These are phyloP conservation scores for Onthophagus sagittarius DNA, from an alignment of 2,888 invertebrate genomes.

Conservation along the genomic window DNA sequence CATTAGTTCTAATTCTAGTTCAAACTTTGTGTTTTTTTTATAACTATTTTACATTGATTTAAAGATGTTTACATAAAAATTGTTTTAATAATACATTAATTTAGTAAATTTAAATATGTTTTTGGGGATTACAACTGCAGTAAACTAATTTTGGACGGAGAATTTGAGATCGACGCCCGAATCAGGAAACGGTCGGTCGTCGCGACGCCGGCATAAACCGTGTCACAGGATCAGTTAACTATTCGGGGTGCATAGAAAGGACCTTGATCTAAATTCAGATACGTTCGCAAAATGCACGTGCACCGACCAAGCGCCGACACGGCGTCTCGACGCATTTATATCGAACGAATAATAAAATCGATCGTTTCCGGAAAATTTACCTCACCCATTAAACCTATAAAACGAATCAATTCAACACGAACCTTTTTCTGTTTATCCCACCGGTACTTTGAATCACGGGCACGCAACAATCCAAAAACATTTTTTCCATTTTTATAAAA, in stretches of 20 bases:
- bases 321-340: no score
- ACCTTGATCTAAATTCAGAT: background rate
- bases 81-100: no score
- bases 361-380: background rate
- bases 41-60: no score
- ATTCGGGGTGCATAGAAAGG: background rate
- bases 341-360: no score
- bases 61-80: no score
- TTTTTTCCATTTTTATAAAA: background rate
- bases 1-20: no score
- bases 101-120: no score
- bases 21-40: no score
- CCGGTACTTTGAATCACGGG: background rate
- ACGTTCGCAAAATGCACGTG: background rate
- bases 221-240: background rate
- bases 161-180: background rate
- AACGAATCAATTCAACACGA: background rate
- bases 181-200: background rate
- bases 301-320: background rate
- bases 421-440: background rate
- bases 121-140: no score
- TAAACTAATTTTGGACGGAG: background rate
- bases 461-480: background rate
- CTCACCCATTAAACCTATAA: background rate
- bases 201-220: background rate